A percentile compares a stretch with the other conserved stretches of the same genome.
These are phyloP conservation scores for Diphyllodes magnificus DNA, from an alignment of 2,113 vertebrate species.

Conservation along the genomic window DNA sequence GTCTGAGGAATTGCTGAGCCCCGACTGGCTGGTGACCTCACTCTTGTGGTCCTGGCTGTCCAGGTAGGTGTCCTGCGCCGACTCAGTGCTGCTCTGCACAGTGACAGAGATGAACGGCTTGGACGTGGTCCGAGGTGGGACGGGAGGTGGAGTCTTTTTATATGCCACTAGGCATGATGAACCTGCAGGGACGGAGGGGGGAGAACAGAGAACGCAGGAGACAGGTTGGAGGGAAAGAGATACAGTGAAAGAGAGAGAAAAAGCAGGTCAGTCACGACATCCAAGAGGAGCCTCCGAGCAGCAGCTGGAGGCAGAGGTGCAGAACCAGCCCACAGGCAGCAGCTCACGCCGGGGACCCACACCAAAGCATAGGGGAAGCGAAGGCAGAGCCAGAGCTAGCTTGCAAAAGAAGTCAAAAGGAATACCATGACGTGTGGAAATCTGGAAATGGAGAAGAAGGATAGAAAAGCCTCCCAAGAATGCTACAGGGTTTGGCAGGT, in stretches of 20 bases:
- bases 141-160: conserved; percentile 96
- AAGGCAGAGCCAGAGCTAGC: conserved; percentile 53
- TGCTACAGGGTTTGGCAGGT: background rate
- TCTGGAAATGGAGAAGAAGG: conserved; percentile 20
- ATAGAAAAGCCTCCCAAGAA: conserved; percentile 30
- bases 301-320: conserved; percentile 39
- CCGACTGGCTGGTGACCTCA: conserved; percentile 94
- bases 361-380: conserved; percentile 44
- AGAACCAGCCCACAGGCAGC: conserved; percentile 50
- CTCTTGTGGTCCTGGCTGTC: conserved; percentile 94
- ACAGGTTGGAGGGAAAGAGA: conserved; percentile 14
- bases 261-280: conserved; percentile 49
- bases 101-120: conserved; percentile 99
- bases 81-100: conserved; percentile 98
- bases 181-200: conserved; percentile 71
- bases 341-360: conserved; percentile 21
- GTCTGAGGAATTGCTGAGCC: conserved; percentile 95
- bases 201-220: background rate
- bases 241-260: conserved; percentile 48
- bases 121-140: conserved; percentile 94
- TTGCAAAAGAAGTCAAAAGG: conserved; percentile 46
- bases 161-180: conserved; percentile 94
- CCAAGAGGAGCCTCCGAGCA: conserved; percentile 1
- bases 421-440: conserved; percentile 10
- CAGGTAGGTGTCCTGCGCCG: conserved; percentile 95